phyloP scores from a whole-genome alignment of 2,797 vertebrate species.

The Nyctalus aviator region DNA sequence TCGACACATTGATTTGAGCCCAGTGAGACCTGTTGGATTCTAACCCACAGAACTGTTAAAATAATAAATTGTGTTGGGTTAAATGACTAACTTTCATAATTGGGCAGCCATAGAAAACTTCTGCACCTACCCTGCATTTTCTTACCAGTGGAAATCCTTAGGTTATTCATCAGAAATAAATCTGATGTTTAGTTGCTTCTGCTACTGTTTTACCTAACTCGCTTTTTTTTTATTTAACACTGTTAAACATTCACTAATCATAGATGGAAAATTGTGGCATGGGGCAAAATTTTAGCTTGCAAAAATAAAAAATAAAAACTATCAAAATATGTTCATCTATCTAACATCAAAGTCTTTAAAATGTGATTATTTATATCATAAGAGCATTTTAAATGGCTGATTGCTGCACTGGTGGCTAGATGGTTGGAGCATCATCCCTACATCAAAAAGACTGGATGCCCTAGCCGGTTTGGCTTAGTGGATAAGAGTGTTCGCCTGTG shows the following conservation, averaged over 20 bases:
- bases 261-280: slow-evolving; percentile 11
- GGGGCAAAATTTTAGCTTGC: slow-evolving; percentile 38
- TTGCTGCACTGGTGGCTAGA: neutral
- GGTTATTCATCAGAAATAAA: slow-evolving; percentile 29
- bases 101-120: neutral
- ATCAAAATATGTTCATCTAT: neutral
- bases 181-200: slow-evolving; percentile 31
- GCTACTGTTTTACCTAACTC: neutral
- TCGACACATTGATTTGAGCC: neutral
- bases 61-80: neutral
- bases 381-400: neutral
- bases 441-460: neutral
- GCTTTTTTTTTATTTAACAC: neutral
- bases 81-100: neutral
- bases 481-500: too few relatives aligned
- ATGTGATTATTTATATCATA: neutral
- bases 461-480: too few relatives aligned
- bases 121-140: neutral
- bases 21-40: neutral
- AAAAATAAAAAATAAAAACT: slow-evolving; percentile 33
- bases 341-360: slow-evolving; percentile 12
- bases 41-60: neutral
- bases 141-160: neutral
- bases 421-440: neutral
- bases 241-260: neutral